phyloP scores from a whole-genome alignment of 2,797 vertebrate genomes.

The Sarcophilus harrisii region DNA sequence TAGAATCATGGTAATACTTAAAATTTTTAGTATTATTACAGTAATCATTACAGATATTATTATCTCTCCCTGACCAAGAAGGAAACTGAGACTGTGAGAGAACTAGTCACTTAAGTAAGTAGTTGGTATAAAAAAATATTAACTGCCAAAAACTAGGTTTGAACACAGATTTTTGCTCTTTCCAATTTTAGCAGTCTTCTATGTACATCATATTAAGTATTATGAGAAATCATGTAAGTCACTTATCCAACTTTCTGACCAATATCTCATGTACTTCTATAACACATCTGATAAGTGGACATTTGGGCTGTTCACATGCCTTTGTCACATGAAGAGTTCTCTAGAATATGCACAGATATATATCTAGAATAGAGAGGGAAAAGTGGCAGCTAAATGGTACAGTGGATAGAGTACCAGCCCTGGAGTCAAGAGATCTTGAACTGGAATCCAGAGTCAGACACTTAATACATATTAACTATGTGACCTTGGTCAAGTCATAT shows the following conservation, averaged over 20 bases:
- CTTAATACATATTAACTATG: too few relatives aligned
- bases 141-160: background rate
- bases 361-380: background rate
- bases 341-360: background rate
- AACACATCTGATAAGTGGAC: background rate
- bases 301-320: background rate
- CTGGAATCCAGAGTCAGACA: too few relatives aligned
- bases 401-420: too few relatives aligned
- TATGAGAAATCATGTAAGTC: background rate
- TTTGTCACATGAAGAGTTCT: background rate
- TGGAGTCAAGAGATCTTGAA: too few relatives aligned
- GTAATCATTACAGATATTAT: background rate
- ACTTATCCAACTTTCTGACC: background rate
- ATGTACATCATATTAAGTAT: background rate
- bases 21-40: background rate
- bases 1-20: background rate
- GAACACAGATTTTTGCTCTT: background rate
- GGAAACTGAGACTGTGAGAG: background rate
- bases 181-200: background rate
- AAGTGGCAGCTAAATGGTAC: background rate
- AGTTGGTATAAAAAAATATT: background rate
- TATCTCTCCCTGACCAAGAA: background rate
- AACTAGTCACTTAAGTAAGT: conserved; percentile 10
- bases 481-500: too few relatives aligned
- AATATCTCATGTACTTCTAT: background rate